Percentiles rank a stretch among this genome's conserved stretches.
Evolutionary conservation across 2,888 invertebrate genomes (phyloP).

Genomic region (Invenusta paracnida): DNA sequence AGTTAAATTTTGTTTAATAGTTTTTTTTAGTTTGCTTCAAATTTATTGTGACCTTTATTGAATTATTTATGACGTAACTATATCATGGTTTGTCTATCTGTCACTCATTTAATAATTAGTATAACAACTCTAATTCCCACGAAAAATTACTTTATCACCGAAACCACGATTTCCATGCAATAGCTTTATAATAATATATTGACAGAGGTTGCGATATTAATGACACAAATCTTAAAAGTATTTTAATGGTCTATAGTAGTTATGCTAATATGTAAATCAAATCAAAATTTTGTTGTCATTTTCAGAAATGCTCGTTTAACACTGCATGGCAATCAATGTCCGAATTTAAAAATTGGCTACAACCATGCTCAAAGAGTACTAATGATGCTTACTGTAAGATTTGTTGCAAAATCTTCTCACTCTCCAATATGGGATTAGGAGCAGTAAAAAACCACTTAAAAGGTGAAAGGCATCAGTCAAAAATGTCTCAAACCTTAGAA

Average conservation of each 20-base stretch:
- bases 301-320: not conserved
- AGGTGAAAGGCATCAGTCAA: conserved; percentile 7
- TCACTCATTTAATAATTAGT: not conserved
- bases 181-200: not conserved
- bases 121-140: not conserved
- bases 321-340: not conserved
- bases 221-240: not conserved
- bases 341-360: not conserved
- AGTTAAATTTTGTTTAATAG: not conserved
- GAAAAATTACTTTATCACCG: not conserved
- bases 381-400: not conserved
- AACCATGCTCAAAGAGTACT: not conserved
- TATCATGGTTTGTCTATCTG: not conserved
- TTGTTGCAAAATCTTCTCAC: not conserved
- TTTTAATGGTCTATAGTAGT: not conserved
- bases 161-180: not conserved
- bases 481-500: not conserved
- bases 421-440: not conserved
- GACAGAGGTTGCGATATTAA: not conserved
- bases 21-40: not conserved
- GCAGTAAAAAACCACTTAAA: not conserved
- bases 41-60: not conserved
- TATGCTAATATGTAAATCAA: not conserved
- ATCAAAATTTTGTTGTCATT: not conserved
- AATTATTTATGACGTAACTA: not conserved